These are phyloP conservation scores for Amphiprion percula DNA, from an alignment of 2,113 vertebrate genomes.

Conservation along the genomic window DNA sequence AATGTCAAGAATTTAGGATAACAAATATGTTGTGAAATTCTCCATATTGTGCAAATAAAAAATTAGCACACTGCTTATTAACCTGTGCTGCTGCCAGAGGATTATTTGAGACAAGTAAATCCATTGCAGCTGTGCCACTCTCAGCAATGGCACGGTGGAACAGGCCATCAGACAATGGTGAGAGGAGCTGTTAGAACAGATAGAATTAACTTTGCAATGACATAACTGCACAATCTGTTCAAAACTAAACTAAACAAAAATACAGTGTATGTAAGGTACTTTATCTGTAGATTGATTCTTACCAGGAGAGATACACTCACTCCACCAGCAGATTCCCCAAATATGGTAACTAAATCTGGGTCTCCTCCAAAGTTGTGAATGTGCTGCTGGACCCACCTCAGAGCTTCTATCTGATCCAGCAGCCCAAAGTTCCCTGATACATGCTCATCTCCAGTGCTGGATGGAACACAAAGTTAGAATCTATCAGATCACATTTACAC, in stretches of 20 bases:
- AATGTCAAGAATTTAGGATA: background rate
- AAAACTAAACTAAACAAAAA: too few species aligned
- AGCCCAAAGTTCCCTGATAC: conserved; percentile 89
- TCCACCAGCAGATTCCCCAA: conserved; percentile 91
- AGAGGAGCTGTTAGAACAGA: conserved; percentile 82
- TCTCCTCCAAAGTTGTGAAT: conserved; percentile 91
- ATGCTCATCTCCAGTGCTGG: conserved; percentile 90
- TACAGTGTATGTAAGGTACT: background rate
- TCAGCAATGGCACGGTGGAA: conserved; percentile 89
- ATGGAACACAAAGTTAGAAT: conserved; percentile 12
- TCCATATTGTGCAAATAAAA: background rate
- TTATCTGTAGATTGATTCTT: conserved; percentile 26
- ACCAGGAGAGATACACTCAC: conserved; percentile 89
- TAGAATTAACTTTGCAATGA: background rate
- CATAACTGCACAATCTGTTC: too few species aligned
- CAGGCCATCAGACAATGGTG: conserved; percentile 85
- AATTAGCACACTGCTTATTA: background rate
- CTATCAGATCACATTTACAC: background rate
- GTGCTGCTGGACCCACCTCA: conserved; percentile 91
- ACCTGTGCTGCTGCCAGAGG: conserved; percentile 62
- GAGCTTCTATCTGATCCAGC: conserved; percentile 90
- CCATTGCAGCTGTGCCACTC: conserved; percentile 84
- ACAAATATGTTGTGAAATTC: background rate
- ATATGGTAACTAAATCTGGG: conserved; percentile 88
- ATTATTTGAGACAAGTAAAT: background rate